A percentile compares a stretch with the other conserved stretches of the same genome.
Evolutionary conservation across 2,888 invertebrate genomes (phyloP).

Genomic region (Cosmorhoe ocellata): DNA sequence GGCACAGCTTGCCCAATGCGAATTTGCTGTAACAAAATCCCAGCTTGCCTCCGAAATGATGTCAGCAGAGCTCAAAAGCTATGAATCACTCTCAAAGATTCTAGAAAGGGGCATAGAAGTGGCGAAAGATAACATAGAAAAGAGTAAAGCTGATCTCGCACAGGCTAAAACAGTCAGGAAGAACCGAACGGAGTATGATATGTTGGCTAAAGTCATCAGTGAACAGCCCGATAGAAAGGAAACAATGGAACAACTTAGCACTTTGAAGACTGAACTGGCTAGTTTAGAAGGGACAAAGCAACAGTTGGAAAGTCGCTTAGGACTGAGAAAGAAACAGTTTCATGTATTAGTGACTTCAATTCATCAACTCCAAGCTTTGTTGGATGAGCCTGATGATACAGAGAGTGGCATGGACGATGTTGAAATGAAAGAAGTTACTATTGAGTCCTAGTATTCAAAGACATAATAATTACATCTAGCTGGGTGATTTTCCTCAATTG

Average conservation of each 20-base stretch:
- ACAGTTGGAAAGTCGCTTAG: conserved; percentile 88
- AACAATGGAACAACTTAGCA: conserved; percentile 86
- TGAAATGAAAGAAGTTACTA: conserved; percentile 64
- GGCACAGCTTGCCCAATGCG: conserved; percentile 92
- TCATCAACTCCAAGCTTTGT: conserved; percentile 90
- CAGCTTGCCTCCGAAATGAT: conserved; percentile 91
- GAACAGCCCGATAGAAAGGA: conserved; percentile 94
- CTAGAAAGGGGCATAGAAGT: conserved; percentile 90
- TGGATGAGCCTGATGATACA: conserved; percentile 87
- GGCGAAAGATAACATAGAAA: conserved; percentile 91
- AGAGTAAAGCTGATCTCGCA: conserved; percentile 90
- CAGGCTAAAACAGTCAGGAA: conserved; percentile 93
- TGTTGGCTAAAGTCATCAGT: conserved; percentile 94
- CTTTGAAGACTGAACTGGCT: conserved; percentile 88
- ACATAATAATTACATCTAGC: too few relatives aligned
- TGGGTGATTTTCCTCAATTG: too few relatives aligned
- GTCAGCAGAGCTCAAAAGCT: conserved; percentile 91
- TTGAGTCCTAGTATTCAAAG: conserved; percentile 33
- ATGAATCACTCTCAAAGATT: conserved; percentile 88
- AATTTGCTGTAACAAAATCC: conserved; percentile 93
- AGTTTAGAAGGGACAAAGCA: conserved; percentile 87
- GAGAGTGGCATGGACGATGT: conserved; percentile 64
- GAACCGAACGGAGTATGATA: conserved; percentile 96
- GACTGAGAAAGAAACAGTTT: conserved; percentile 93
- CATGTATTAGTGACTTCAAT: conserved; percentile 93